These are phyloP conservation scores for Argopecten irradians DNA, from an alignment of 1,140 invertebrate species.

Conservation along the genomic window DNA sequence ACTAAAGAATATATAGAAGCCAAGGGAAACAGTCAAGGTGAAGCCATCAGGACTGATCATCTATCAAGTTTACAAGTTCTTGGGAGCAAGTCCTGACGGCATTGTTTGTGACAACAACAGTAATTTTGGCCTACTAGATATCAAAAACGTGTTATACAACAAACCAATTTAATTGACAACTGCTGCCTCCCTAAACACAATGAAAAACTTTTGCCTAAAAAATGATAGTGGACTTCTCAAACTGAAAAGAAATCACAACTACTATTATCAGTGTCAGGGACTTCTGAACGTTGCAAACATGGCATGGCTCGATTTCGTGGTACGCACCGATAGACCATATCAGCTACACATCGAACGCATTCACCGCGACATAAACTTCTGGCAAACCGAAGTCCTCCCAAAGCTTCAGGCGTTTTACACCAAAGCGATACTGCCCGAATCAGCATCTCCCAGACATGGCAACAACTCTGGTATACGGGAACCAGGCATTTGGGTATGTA, in stretches of 20 bases:
- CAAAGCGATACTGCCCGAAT: not conserved
- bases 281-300: not conserved
- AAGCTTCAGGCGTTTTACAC: slow-evolving; percentile 11
- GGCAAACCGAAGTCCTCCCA: not conserved
- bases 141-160: slow-evolving; percentile 28
- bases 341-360: not conserved
- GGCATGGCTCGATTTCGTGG: slow-evolving; percentile 28
- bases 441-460: not conserved
- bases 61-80: not conserved
- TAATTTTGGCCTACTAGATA: not conserved
- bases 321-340: not conserved
- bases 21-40: too few relatives aligned
- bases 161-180: not conserved
- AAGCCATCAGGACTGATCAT: not conserved
- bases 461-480: not conserved
- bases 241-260: too few relatives aligned
- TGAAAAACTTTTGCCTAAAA: not conserved
- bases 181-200: not conserved
- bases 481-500: slow-evolving; percentile 29
- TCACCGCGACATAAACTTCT: not conserved
- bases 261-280: not conserved
- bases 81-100: not conserved
- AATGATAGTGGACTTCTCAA: too few relatives aligned
- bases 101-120: not conserved
- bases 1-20: too few relatives aligned